phyloP scores from a whole-genome alignment of 2,888 invertebrate species.

The Tetropium fuscum region DNA sequence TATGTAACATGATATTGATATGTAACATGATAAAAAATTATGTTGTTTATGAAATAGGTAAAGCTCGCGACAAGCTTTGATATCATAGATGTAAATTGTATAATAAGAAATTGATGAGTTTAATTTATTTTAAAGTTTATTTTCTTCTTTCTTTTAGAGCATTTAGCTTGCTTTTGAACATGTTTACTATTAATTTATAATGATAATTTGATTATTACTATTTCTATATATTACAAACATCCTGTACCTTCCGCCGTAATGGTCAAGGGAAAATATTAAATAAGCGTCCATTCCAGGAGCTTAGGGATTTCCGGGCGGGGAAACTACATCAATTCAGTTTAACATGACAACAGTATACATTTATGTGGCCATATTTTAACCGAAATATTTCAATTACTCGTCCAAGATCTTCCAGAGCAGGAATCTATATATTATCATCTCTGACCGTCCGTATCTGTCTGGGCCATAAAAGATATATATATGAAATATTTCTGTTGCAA shows the following conservation, averaged over 20 bases:
- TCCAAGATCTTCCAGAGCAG: conserved; percentile 49
- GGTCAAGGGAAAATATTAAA: conserved; percentile 24
- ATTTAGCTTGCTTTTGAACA: no score
- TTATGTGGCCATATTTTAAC: conserved; percentile 61
- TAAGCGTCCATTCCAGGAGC: conserved; percentile 8
- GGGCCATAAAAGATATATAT: conserved; percentile 64
- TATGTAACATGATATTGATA: no score
- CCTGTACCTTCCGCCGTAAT: conserved; percentile 5
- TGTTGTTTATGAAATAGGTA: no score
- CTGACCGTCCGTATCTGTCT: conserved; percentile 58
- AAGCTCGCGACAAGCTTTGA: no score
- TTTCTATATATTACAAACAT: not conserved
- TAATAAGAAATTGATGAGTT: no score
- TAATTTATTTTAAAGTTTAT: no score
- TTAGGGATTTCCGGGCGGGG: conserved; percentile 19
- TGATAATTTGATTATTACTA: no score
- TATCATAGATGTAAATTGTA: no score
- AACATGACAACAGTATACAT: conserved; percentile 57
- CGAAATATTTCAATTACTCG: conserved; percentile 66
- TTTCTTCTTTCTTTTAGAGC: no score
- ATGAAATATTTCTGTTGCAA: conserved; percentile 65
- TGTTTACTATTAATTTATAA: no score
- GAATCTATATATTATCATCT: conserved; percentile 61
- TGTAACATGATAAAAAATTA: no score
- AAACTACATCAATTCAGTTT: conserved; percentile 64